Conservation (phyloP, 1,140 invertebrate species). For the Vanessa atalanta region DNA sequence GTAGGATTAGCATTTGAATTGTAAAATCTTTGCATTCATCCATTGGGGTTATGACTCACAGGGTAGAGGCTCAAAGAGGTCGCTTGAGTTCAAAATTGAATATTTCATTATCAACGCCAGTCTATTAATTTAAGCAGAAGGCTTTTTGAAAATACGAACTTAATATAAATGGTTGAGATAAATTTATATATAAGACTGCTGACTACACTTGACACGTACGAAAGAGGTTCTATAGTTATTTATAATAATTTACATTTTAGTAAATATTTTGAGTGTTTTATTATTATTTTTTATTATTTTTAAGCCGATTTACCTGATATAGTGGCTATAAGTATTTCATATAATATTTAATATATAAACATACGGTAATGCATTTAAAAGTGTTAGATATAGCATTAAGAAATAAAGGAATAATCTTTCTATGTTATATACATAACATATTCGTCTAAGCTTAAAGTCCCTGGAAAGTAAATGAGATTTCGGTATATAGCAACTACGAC, state of each 20-base stretch:
- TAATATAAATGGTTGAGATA: neutral
- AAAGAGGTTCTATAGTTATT: no score
- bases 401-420: no score
- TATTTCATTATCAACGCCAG: neutral
- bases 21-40: neutral
- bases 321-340: no score
- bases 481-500: neutral
- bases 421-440: no score
- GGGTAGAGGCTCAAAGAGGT: neutral
- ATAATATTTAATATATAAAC: no score
- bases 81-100: neutral
- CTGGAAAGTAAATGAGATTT: neutral
- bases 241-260: no score
- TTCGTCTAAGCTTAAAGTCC: neutral
- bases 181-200: neutral
- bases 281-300: no score
- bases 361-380: no score
- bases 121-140: neutral
- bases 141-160: neutral
- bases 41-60: neutral
- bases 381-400: no score
- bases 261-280: no score
- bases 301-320: no score
- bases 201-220: no score
- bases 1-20: constrained; percentile 9